phyloP scores from a whole-genome alignment of 2,888 invertebrate genomes.

The Criorhina ranunculi region DNA sequence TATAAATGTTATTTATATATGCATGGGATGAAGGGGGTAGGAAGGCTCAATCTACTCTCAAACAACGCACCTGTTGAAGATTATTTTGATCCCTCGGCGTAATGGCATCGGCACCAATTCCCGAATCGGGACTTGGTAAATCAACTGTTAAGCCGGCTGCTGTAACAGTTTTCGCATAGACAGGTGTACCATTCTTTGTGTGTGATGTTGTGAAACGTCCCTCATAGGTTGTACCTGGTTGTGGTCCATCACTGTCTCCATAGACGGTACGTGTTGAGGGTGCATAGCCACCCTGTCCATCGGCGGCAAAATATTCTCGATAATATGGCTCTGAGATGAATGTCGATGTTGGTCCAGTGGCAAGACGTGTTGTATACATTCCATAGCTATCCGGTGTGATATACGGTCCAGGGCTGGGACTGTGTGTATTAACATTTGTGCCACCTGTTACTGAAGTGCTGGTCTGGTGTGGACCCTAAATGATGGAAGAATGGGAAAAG shows the following conservation, averaged over 20 bases:
- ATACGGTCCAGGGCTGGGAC: slow-evolving; percentile 84
- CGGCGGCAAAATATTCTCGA: slow-evolving; percentile 90
- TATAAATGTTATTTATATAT: neutral
- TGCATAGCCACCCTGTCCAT: slow-evolving; percentile 84
- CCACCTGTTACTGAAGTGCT: slow-evolving; percentile 79
- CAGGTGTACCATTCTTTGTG: slow-evolving; percentile 82
- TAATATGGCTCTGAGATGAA: slow-evolving; percentile 91
- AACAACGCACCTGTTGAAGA: slow-evolving; percentile 92
- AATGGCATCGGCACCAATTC: slow-evolving; percentile 97
- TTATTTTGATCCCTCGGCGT: slow-evolving; percentile 95
- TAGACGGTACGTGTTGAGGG: slow-evolving; percentile 83
- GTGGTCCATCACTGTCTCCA: slow-evolving; percentile 83
- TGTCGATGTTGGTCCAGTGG: slow-evolving; percentile 84
- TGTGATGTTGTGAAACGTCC: slow-evolving; percentile 83
- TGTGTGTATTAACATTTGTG: slow-evolving; percentile 83
- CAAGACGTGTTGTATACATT: slow-evolving; percentile 83
- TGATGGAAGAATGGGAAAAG: slow-evolving; percentile 47
- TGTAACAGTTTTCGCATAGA: slow-evolving; percentile 86
- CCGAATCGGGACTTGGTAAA: slow-evolving; percentile 97
- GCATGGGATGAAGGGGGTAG: slow-evolving; percentile 17
- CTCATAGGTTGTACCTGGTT: slow-evolving; percentile 83
- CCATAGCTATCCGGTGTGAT: slow-evolving; percentile 84
- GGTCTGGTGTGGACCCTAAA: slow-evolving; percentile 82
- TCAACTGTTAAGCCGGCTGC: slow-evolving; percentile 95
- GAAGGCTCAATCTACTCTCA: slow-evolving; percentile 64